Base-by-base conservation (phyloP, 2,888 invertebrate genomes). In the Ophioninae sp. region DNA sequence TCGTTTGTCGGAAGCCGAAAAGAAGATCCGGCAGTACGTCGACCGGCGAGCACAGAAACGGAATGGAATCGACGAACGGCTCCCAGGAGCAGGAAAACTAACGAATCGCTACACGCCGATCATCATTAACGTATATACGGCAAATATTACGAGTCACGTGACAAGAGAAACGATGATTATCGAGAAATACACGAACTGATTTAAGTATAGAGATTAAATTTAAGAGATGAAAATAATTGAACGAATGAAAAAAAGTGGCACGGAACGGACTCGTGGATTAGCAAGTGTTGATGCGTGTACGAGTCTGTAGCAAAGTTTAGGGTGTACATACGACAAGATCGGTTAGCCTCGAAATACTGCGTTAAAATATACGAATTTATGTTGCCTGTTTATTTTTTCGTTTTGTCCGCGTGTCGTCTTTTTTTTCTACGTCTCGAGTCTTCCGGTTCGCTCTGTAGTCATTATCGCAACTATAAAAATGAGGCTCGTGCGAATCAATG, bases 1-100 rank as follows among this genome's bases (percentile, higher is more conserved):
- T 99, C 93, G 97, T 98, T 1, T 98, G 98, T 89, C 95, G 95
- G 88, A 99, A 99, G 91, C 96, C 97, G 6, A 87, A 88, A 65
- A 89, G 87, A 81, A 80, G 87, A 64, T 76, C 85, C 20, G 87
- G 88, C n/a, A 77, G 81, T 30, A 79, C 85, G 65, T 74, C 85
- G 69, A 87, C 72, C 41, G 82, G 75, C n/a, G 86, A 85, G 81
- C 87, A 90, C 67, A 88, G 87, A 79, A 92, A 92, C 75, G 91
- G 91, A 41, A 85, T 84, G 30, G 91, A 91, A 70, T 39, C 67
- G 56, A 74, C 79, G 13, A 92, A 92, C 65, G 91, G 91, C 70
- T 76, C 88, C 7, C 89, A 89, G 74, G 91, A 91, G 75, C 88
- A 89, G 81, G 90, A 91, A 69, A 87, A 87, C 85, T 86, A 67